These are phyloP conservation scores for Eurytoma californica DNA, from an alignment of 2,888 invertebrate genomes.

Conservation along the genomic window DNA sequence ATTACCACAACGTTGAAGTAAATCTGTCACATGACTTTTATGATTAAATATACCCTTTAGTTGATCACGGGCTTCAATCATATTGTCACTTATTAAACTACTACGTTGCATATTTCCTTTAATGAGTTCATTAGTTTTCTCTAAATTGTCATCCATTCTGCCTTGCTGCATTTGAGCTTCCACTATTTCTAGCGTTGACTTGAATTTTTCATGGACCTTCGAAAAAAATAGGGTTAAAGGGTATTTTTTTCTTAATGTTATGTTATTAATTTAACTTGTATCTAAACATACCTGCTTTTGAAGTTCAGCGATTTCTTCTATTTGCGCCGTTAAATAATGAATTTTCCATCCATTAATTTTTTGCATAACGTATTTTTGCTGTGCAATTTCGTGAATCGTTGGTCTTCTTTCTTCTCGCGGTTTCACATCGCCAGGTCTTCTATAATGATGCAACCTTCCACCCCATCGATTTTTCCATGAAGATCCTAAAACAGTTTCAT, in stretches of 20 bases:
- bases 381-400: constrained; percentile 91
- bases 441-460: constrained; percentile 70
- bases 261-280: background rate
- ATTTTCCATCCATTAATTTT: constrained; percentile 97
- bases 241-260: constrained; percentile 1
- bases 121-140: constrained; percentile 73
- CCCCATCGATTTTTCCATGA: constrained; percentile 70
- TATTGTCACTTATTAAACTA: constrained; percentile 93
- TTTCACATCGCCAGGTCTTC: constrained; percentile 84
- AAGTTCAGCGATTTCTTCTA: constrained; percentile 87
- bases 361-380: constrained; percentile 89
- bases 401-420: constrained; percentile 91
- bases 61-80: constrained; percentile 90
- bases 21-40: constrained; percentile 91
- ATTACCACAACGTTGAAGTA: constrained; percentile 92
- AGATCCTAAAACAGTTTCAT: constrained; percentile 58
- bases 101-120: constrained; percentile 97
- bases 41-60: constrained; percentile 94
- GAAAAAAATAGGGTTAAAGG: constrained; percentile 26
- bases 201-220: constrained; percentile 72
- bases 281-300: constrained; percentile 68
- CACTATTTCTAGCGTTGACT: constrained; percentile 68
- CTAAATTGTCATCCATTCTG: constrained; percentile 69
- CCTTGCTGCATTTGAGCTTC: constrained; percentile 68
- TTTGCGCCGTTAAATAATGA: constrained; percentile 92